Percentiles rank a stretch among this genome's conserved stretches.
These are phyloP conservation scores for Salvelinus alpinus DNA, from an alignment of 2,113 vertebrate species.

Conservation along the genomic window DNA sequence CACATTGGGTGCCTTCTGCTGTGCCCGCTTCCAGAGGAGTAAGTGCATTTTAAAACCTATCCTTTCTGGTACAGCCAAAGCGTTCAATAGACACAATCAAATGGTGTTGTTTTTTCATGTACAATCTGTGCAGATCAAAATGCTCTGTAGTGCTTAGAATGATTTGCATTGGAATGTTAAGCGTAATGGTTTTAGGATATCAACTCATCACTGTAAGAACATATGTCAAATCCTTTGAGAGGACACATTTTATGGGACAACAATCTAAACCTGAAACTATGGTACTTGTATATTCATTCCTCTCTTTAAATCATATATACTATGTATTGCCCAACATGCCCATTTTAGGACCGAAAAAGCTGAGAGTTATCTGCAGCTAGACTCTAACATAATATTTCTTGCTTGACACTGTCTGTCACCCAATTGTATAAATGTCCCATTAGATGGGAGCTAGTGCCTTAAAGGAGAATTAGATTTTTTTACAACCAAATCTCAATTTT, in stretches of 20 bases:
- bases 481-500: no score
- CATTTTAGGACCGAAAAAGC: background rate
- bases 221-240: no score
- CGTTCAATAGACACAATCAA: background rate
- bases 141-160: no score
- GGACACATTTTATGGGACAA: background rate
- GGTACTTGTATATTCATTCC: background rate
- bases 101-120: no score
- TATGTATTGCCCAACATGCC: background rate
- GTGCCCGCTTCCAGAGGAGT: conserved; percentile 87
- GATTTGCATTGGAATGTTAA: no score
- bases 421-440: background rate
- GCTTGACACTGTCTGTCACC: background rate
- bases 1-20: conserved; percentile 87
- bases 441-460: background rate
- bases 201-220: background rate
- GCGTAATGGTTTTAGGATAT: no score
- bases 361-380: background rate
- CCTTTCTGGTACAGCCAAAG: background rate
- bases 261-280: background rate
- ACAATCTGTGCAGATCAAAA: no score
- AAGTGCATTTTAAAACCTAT: conserved; percentile 50
- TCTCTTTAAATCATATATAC: background rate
- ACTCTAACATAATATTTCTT: background rate
- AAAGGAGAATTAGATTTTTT: no score